Base-by-base conservation (phyloP, 2,888 invertebrate genomes). In the Syrista parreyssii region DNA sequence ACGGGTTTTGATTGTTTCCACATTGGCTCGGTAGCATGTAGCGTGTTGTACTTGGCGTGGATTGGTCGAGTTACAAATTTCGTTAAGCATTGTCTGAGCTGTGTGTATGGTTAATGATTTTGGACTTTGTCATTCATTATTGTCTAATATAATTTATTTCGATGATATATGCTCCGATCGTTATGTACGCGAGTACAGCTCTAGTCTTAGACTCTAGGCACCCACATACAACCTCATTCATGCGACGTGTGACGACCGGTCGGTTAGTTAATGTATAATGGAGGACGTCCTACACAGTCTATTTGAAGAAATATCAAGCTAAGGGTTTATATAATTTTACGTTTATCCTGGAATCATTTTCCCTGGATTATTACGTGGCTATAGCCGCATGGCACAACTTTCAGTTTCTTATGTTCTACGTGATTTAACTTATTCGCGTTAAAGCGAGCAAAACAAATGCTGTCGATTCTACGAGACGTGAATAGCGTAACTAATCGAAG, bases 221-320 rank as follows among this genome's bases (percentile, higher is more conserved):
- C 9, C 23, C 55, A 55, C 55, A 2, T 23, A 23, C 55, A 23
- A 55, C 72, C 75, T 75, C 74, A 71, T 68, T 78, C 82, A 82
- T 84, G 84, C 83, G 86, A 87, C 85, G 84, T 84, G 83, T 83
- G 85, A 85, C 84, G 84, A 85, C 84, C 85, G 84, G 82, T 87
- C 86, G 86, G 86, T 88, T 88, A 86, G 84, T 85, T 80, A 79
- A 83, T 80, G 84, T 80, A 81, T 79, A 76, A 76, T 30, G 55
- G 31, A 36, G 76, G 73, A 73, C 78, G 74, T 71, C 75, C 76
- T 75, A 32, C 75, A 76, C 71, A 11, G 23, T 9, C 23, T 23
- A 23, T 55, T 9, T 55, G n/a, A n/a, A n/a, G n/a, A n/a, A n/a
- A n/a, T n/a, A n/a, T n/a, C n/a, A n/a, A n/a, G n/a, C n/a, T 9